Evolutionary conservation across 64 coral and sea anemone species (phyloP), one percentile per base, ranked within the genome.

Genomic region (Stichodactyla helianthus): DNA sequence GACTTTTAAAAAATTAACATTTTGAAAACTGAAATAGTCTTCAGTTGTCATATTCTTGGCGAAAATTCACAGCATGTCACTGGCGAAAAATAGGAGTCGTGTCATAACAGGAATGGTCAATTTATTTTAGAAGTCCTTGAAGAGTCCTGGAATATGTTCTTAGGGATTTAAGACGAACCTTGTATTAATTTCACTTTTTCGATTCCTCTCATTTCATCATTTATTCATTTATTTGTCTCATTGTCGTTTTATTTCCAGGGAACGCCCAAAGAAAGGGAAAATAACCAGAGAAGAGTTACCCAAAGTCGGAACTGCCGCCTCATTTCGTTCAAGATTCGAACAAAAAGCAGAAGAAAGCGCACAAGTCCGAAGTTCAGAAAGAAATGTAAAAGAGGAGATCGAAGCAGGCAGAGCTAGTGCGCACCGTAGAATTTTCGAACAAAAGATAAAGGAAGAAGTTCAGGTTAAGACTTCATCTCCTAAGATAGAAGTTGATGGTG

Each of bases 401-500:
- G 83, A 86, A 35, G 27, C 85, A 53, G 89, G 85, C 17, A 86
- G 67, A 60, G 85, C 89, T 12, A 80, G 84, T 28, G 57, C 59
- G 60, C 89, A 79, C 23, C 89, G 89, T 31, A 79, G 13, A 55
- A 86, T 78, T 4, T 91, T 91, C 71, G 89, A 91, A 58, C 77
- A 91, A 82, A 85, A 52, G 27, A 78, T 85, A 16, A 58, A 57
- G 20, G 77, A 86, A 18, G 59, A 80, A 13, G 83, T 14, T 11
- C 20, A 84, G 27, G 83, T 84, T 23, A 86, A 51, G 59, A 86
- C 83, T 15, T 23, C 20, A 10, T 13, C 89, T 9, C 89, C 89
- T 54, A 91, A 52, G 59, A 91, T 91, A 5, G 85, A 91, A 59
- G 71, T 91, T 12, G 89, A 91, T 17, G 71, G 76, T 20, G 89